These are phyloP conservation scores for Iguana delicatissima DNA, from an alignment of 2,797 vertebrate species.

Conservation along the genomic window DNA sequence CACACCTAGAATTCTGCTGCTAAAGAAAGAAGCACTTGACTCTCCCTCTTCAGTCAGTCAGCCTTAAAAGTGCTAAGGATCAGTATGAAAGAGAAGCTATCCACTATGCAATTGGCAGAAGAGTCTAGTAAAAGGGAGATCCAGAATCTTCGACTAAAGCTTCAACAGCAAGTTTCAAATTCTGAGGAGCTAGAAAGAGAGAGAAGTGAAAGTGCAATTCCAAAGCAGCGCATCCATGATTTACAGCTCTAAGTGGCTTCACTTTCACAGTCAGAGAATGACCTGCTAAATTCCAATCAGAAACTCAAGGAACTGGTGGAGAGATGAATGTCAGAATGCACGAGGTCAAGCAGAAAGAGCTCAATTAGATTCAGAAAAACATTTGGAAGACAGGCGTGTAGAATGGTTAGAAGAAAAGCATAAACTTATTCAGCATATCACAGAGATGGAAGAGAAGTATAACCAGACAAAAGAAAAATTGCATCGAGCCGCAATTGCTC, in stretches of 20 bases:
- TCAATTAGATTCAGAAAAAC: constrained; percentile 89
- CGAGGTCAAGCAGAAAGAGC: constrained; percentile 86
- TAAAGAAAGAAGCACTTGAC: background rate
- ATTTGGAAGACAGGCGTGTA: constrained; percentile 83
- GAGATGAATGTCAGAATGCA: constrained; percentile 83
- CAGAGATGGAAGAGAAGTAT: constrained; percentile 87
- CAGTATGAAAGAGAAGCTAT: constrained; percentile 89
- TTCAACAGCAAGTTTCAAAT: too few species aligned
- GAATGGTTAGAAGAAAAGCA: constrained; percentile 93
- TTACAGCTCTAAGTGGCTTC: constrained; percentile 86
- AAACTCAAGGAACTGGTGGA: constrained; percentile 87
- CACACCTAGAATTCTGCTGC: background rate
- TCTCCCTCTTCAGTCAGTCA: background rate
- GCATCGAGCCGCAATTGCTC: constrained; percentile 87
- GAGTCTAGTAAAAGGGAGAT: constrained; percentile 88
- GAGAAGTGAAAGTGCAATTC: too few species aligned
- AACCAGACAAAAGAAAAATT: constrained; percentile 87
- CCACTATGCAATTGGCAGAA: constrained; percentile 83
- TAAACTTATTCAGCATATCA: constrained; percentile 83
- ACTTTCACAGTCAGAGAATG: constrained; percentile 85
- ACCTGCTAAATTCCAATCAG: constrained; percentile 85
- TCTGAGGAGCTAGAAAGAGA: too few species aligned
- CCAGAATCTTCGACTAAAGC: constrained; percentile 88
- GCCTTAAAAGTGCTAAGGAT: constrained; percentile 61
- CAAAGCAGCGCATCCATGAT: constrained; percentile 88